Base-by-base conservation (phyloP, 2,797 vertebrate genomes). In the Falco rusticolus region DNA sequence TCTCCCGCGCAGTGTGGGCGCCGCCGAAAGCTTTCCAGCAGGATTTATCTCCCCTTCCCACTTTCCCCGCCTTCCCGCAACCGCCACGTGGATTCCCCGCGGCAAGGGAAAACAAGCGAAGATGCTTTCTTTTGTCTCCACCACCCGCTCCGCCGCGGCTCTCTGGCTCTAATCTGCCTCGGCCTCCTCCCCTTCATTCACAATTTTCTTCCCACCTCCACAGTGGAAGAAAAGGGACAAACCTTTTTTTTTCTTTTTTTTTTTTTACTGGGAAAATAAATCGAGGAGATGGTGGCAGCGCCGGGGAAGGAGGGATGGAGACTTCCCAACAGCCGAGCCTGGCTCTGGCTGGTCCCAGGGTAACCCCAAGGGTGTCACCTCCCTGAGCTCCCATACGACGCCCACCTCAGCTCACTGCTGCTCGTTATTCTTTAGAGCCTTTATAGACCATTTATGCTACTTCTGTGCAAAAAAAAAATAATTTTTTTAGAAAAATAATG, bases 61-160 rank as follows among this genome's bases (percentile, higher is more conserved):
- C 84, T 81, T 77, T 77, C 84, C 76, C 87, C 47, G 21, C 94
- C 84, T 60, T 85, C 80, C 94, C 21, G 18, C 54, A 26, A 22
- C 84, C 3, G 34, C 91, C 94, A 85, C 88, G 65, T 93, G 91
- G 94, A 82, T 88, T 48, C 65, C 87, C 88, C 60, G 2, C 54
- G 56, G 70, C 70, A 72, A 59, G 50, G 88, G 34, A 68, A 76
- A 57, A 77, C 72, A 60, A 77, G 75, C 70, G 12, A 88, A 48
- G 91, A 77, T 19, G 70, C 43, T 90, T 88, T 82, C 94, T 91
- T 95, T 95, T 95, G 91, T 93, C 94, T 88, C 69, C 9, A 4
- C 37, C 7, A 7, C 65, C 68, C 2, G 16, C 56, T 53, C 16
- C 13, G 59, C 75, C 66, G 3, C 3, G 4, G 60, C 45, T 75